Evolutionary conservation across 2,113 vertebrate species (phyloP).

Genomic region (Cololabis saira): DNA sequence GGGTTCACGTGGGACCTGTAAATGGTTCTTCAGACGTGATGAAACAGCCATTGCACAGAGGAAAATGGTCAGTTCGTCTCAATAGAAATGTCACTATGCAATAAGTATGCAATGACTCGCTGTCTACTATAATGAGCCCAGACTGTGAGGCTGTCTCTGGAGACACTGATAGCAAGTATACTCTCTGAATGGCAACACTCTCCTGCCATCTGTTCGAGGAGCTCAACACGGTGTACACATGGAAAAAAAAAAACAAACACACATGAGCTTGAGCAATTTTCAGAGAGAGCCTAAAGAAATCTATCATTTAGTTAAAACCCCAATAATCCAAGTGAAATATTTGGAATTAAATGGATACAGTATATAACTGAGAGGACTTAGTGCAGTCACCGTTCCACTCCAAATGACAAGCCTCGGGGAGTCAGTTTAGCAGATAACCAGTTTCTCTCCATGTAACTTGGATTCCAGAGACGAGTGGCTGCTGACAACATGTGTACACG

Average conservation of each 20-base stretch:
- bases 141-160: slow-evolving; percentile 63
- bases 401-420: slow-evolving; percentile 59
- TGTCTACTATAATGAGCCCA: slow-evolving; percentile 73
- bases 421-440: slow-evolving; percentile 66
- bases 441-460: slow-evolving; percentile 42
- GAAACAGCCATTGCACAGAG: slow-evolving; percentile 56
- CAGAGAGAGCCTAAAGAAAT: slow-evolving; percentile 10
- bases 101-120: slow-evolving; percentile 72
- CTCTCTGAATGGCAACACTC: slow-evolving; percentile 48
- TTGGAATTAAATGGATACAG: slow-evolving; percentile 28
- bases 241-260: slow-evolving; percentile 21
- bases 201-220: slow-evolving; percentile 51
- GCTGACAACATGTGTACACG: slow-evolving; percentile 23
- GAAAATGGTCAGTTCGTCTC: slow-evolving; percentile 70
- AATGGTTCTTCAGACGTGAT: slow-evolving; percentile 68
- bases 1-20: slow-evolving; percentile 65
- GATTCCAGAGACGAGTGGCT: slow-evolving; percentile 58
- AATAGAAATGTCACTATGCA: slow-evolving; percentile 72
- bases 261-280: slow-evolving; percentile 22
- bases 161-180: slow-evolving; percentile 49
- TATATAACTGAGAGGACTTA: slow-evolving; percentile 20
- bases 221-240: slow-evolving; percentile 25
- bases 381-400: slow-evolving; percentile 28
- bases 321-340: slow-evolving; percentile 35
- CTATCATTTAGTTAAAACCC: slow-evolving; percentile 22